Evolutionary conservation across 2,797 vertebrate genomes (phyloP).

Genomic region (Telmatherina bonti): DNA sequence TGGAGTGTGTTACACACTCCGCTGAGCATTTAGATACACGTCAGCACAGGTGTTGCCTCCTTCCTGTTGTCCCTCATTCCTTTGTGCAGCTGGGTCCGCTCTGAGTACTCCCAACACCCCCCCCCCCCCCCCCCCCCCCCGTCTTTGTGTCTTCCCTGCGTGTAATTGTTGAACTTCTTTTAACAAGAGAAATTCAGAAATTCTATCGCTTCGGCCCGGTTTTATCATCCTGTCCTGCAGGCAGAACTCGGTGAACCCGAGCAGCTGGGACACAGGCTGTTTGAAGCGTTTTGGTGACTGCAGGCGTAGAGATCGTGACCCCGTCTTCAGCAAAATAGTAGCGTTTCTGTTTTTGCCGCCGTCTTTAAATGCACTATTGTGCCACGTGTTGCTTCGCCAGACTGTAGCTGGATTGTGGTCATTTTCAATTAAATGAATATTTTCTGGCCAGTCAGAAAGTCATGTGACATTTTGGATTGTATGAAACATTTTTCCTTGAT

Average conservation of each 20-base stretch:
- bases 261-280: slow-evolving; percentile 48
- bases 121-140: too few relatives aligned
- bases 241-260: slow-evolving; percentile 38
- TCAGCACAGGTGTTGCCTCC: slow-evolving; percentile 19
- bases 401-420: background rate
- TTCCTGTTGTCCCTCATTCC: background rate
- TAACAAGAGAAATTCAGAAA: slow-evolving; percentile 19
- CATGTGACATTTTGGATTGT: background rate
- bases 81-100: slow-evolving; percentile 12
- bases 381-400: slow-evolving; percentile 19
- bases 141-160: slow-evolving; percentile 6
- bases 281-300: slow-evolving; percentile 48
- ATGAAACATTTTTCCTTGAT: too few relatives aligned
- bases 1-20: slow-evolving; percentile 7
- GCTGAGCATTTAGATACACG: background rate
- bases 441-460: background rate
- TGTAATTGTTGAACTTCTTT: slow-evolving; percentile 32
- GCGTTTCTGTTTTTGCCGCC: slow-evolving; percentile 25
- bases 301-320: slow-evolving; percentile 33
- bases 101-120: slow-evolving; percentile 16
- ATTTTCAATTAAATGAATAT: slow-evolving; percentile 21
- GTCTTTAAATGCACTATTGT: slow-evolving; percentile 29
- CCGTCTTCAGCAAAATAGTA: slow-evolving; percentile 26
- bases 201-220: slow-evolving; percentile 23
- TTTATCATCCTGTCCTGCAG: slow-evolving; percentile 5